Evolutionary conservation across 2,888 invertebrate genomes (phyloP).

Genomic region (Campopleginae sp.): DNA sequence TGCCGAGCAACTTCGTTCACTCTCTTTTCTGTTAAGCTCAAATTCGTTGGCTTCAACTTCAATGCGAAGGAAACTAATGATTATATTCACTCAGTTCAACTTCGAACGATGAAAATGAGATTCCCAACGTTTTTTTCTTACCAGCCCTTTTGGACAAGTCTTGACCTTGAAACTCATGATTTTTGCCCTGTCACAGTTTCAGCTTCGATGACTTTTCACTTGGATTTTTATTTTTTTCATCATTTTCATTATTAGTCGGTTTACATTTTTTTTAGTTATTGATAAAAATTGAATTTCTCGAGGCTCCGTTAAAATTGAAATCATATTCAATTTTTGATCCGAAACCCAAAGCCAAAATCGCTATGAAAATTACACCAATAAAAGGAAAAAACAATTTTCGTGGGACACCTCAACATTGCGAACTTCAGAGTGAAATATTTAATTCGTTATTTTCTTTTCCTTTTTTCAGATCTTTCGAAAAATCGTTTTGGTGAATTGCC

Average conservation of each 20-base stretch:
- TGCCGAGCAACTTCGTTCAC: constrained; percentile 72
- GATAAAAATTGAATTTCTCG: not conserved
- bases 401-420: no score
- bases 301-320: no score
- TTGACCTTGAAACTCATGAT: not conserved
- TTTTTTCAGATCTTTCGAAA: constrained; percentile 91
- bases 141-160: not conserved
- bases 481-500: constrained; percentile 96
- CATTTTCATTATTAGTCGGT: no score
- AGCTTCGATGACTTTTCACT: not conserved
- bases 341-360: no score
- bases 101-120: not conserved
- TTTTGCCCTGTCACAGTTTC: not conserved
- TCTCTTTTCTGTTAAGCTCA: constrained; percentile 79
- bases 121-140: not conserved
- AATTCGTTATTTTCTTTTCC: not conserved
- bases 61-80: not conserved
- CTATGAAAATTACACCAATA: no score
- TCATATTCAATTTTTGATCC: no score
- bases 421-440: no score
- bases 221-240: no score
- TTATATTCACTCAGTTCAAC: not conserved
- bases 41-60: constrained; percentile 81
- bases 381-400: no score
- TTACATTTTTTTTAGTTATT: no score